Evolutionary conservation across 2,888 invertebrate species (phyloP), one percentile per base, ranked within the genome.

Genomic region (Ommatoiulus sabulosus): DNA sequence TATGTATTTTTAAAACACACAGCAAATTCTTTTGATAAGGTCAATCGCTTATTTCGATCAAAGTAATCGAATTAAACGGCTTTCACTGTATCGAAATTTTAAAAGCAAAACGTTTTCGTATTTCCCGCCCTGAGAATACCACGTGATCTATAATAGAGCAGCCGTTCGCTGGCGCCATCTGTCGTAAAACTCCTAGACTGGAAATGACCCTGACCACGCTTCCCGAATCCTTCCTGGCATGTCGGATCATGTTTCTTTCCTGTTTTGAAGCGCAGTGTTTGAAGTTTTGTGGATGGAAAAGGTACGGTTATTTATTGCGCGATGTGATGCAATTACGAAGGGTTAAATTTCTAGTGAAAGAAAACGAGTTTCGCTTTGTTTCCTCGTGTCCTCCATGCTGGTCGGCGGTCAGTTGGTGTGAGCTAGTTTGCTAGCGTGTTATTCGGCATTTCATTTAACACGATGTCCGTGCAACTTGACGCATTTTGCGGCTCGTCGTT

Each of bases 201-300:
- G 12, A 35, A 24, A 35, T 12, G 35, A 15, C 80, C 80, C 20
- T 80, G 80, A 80, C n/a, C n/a, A n/a, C n/a, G 35, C 10, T 24
- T 35, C 24, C 6, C 24, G 63, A 7, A 3, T 6, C 7, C 12
- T 80, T 80, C 3, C 1, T 12, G 12, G 35, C 80, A 80, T 35
- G 80, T 80, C 15, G 80, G 35, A 80, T 80, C 80, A 80, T 80
- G 80, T 80, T 80, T 80, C 80, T 8, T 80, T 80, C 80, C 7
- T n/a, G n/a, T n/a, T n/a, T n/a, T n/a, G n/a, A n/a, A n/a, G 52
- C n/a, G 57, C 20, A 8, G 48, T 8, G 48, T 72, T 72, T 72
- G 12, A 80, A 4, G 24, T 80, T 80, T 80, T 80, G 35, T 15
- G 24, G 0, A 24, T 3, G 24, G 10, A 72, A 80, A 35, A 24